A percentile compares a stretch with the other conserved stretches of the same genome.
phyloP scores from a whole-genome alignment of 1,140 invertebrate species.

The Lysiphlebus fabarum region DNA sequence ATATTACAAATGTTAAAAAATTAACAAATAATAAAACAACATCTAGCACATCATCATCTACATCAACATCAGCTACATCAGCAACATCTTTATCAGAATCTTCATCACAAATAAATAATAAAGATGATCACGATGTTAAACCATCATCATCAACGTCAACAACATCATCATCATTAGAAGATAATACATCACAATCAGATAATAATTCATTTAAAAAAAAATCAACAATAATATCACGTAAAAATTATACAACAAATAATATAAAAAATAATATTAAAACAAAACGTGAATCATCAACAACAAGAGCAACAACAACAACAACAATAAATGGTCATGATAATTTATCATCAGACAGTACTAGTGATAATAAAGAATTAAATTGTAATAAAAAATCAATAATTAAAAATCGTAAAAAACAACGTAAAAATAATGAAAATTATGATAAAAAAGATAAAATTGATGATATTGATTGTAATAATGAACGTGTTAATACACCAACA shows the following conservation, averaged over 20 bases:
- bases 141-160: constrained; percentile 7
- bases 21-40: constrained; percentile 22
- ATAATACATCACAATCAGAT: constrained; percentile 31
- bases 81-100: constrained; percentile 14
- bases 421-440: constrained; percentile 40
- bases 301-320: not conserved
- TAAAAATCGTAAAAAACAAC: constrained; percentile 29
- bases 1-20: constrained; percentile 16
- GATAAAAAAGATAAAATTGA: constrained; percentile 37
- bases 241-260: constrained; percentile 34
- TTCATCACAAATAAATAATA: not conserved
- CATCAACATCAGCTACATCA: constrained; percentile 27
- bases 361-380: constrained; percentile 25
- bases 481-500: constrained; percentile 39
- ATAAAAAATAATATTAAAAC: constrained; percentile 18
- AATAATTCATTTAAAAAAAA: constrained; percentile 34
- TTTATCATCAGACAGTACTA: constrained; percentile 1
- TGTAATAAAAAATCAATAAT: constrained; percentile 28
- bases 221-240: constrained; percentile 30
- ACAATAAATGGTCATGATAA: too few relatives aligned
- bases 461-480: constrained; percentile 33
- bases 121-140: constrained; percentile 1
- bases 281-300: not conserved
- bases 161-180: too few relatives aligned
- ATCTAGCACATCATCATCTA: constrained; percentile 19